Evolutionary conservation across 2,113 vertebrate species (phyloP), one percentile per base, ranked within the genome.

Genomic region (Patagioenas fasciata): DNA sequence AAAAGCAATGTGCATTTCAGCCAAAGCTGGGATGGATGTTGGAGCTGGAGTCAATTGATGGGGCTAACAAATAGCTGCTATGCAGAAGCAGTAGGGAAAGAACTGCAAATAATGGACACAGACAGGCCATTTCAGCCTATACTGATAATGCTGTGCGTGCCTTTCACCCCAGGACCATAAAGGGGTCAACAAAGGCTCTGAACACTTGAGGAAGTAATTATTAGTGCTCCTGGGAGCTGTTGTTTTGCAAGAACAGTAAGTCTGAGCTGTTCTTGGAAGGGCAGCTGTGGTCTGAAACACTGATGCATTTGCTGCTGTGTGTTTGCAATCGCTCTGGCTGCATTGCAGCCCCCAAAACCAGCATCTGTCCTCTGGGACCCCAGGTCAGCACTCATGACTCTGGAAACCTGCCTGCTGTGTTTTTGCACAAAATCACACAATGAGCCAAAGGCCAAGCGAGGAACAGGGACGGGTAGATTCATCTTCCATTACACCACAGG

Each of bases 201-300:
- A 93, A 85, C 80, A 24, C 53, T 85, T 48, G 58, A 93, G 93
- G 81, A 93, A 86, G 71, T 92, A 79, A 86, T 87, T 93, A 57
- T 53, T 82, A 36, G 56, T 90, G 31, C 53, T 67, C 32, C 25
- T 78, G 36, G 48, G 67, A 95, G 83, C 77, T 79, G 73, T 50
- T 91, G 72, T 42, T 88, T 51, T 82, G 42, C 70, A 60, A 73
- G 50, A 34, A 84, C 82, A 75, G 67, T 67, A 50, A 79, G 34
- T 38, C 5, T 44, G 84, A 93, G 70, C 65, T 75, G 72, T 53
- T 94, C 66, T 81, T 57, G 48, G 67, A 44, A 81, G 47, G 47
- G 56, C 3, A 17, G 28, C 57, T 61, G 38, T 31, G 17, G 75
- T 57, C 13, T 3, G 15, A 64, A 81, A 69, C 56, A 32, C 36